Evolutionary conservation across 2,797 vertebrate species (phyloP), one percentile per base, ranked within the genome.

Genomic region (Pristis pectinata): DNA sequence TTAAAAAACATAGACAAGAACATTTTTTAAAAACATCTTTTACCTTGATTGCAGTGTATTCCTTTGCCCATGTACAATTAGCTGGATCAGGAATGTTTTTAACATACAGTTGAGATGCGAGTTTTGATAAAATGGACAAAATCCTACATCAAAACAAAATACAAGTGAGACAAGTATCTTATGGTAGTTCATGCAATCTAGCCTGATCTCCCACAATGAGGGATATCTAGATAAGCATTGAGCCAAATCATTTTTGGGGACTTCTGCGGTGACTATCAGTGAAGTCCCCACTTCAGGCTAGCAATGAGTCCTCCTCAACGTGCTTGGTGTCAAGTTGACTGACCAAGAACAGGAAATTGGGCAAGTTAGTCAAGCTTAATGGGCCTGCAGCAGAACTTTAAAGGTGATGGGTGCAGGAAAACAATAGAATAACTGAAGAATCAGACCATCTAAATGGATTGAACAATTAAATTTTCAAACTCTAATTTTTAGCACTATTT

Each of bases 31-130:
- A n/a, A 1, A 74, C 17, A 74, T n/a, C 27, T 77, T 37, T 95
- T 97, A 99, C 99, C 98, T 98, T 96, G 19, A 95, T 7, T 13
- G 96, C 95, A 0, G 0, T 44, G 64, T 96, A 97, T 30, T 97
- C 97, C 96, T 97, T 98, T 34, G 98, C 98, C 98, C 98, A 99
- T 0, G 97, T 97, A 95, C 98, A 98, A 0, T 99, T 99, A 7
- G 98, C 98, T 11, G 99, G 99, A 96, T 99, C 98, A 8, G 98
- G 99, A 56, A 99, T 97, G 61, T 96, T 95, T 95, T 97, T 97
- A 95, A 94, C 95, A 0, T 95, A 96, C 96, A 96, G 96, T 83
- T 95, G 96, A 0, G 97, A 97, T 95, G 96, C 89, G 7, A 98
- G 94, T 49, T 95, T 95, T 0, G 95, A 96, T 77, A 97, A 95